phyloP scores from a whole-genome alignment of 2,888 invertebrate species.

The Diachrysia chrysitis region DNA sequence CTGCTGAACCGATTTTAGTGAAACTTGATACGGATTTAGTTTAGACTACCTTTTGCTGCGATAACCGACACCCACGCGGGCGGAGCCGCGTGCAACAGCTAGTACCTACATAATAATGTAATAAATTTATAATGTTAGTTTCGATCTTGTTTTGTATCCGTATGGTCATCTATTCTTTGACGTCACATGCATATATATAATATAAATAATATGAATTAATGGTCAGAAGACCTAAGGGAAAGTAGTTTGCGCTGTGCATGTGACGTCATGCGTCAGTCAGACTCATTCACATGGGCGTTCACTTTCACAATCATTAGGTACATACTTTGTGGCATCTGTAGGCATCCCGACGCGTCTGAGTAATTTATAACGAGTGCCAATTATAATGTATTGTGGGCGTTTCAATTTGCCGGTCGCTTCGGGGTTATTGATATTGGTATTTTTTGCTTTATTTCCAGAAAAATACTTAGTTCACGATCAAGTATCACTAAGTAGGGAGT shows the following conservation, averaged over 20 bases:
- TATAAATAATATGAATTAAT: constrained; percentile 1
- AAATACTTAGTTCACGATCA: neutral
- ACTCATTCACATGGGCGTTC: too few species aligned
- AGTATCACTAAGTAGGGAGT: too few species aligned
- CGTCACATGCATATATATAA: constrained; percentile 7
- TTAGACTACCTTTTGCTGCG: too few species aligned
- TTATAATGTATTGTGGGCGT: neutral
- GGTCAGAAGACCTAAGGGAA: constrained; percentile 26
- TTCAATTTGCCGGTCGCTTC: neutral
- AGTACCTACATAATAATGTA: too few species aligned
- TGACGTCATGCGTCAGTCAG: too few species aligned
- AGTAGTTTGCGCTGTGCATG: constrained; percentile 21
- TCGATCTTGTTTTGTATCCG: too few species aligned
- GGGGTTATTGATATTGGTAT: neutral
- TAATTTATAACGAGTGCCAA: constrained; percentile 1
- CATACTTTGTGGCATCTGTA: constrained; percentile 1
- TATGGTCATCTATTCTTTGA: neutral
- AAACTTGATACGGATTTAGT: too few species aligned
- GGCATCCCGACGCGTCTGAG: constrained; percentile 7
- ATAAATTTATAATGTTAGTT: too few species aligned
- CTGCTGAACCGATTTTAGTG: too few species aligned
- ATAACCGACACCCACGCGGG: too few species aligned
- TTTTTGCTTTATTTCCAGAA: neutral
- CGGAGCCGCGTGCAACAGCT: too few species aligned
- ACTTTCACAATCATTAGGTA: neutral